phyloP scores from a whole-genome alignment of 2,797 vertebrate species.

The Ptychobarbus kaznakovi region DNA sequence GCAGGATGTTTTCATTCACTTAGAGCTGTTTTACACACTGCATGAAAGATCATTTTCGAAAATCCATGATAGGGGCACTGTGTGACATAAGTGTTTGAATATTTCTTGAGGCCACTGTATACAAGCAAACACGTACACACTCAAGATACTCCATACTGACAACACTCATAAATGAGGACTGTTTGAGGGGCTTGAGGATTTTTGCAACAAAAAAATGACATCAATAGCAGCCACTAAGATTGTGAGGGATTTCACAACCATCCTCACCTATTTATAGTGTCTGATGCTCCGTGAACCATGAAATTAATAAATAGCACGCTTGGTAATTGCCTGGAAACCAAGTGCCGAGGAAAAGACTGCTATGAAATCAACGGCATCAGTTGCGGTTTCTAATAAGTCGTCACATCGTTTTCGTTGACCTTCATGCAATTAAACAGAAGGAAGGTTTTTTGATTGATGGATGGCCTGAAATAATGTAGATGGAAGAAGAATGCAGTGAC shows the following conservation, averaged over 20 bases:
- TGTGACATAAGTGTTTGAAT: background rate
- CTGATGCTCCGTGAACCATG: conserved; percentile 81
- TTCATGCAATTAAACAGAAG: conserved; percentile 83
- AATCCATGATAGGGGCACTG: no score
- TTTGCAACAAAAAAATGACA: background rate
- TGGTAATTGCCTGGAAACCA: conserved; percentile 83
- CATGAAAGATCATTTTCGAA: no score
- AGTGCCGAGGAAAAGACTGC: conserved; percentile 70
- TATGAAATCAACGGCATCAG: conserved; percentile 80
- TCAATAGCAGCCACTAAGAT: conserved; percentile 75
- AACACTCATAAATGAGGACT: background rate
- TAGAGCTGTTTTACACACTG: no score
- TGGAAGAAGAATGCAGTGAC: conserved; percentile 27
- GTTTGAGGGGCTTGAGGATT: conserved; percentile 10
- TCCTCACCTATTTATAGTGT: conserved; percentile 81
- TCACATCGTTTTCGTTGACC: conserved; percentile 84
- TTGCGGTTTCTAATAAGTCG: conserved; percentile 82
- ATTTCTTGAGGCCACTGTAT: conserved; percentile 3
- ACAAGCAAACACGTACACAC: conserved; percentile 39
- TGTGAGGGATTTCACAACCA: conserved; percentile 77
- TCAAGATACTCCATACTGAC: conserved; percentile 12
- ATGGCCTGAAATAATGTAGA: conserved; percentile 48
- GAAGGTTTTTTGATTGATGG: conserved; percentile 43
- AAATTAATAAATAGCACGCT: conserved; percentile 87
- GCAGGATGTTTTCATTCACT: no score